Base-by-base conservation (phyloP, 2,113 vertebrate genomes). In the Monarcha castaneiventris region DNA sequence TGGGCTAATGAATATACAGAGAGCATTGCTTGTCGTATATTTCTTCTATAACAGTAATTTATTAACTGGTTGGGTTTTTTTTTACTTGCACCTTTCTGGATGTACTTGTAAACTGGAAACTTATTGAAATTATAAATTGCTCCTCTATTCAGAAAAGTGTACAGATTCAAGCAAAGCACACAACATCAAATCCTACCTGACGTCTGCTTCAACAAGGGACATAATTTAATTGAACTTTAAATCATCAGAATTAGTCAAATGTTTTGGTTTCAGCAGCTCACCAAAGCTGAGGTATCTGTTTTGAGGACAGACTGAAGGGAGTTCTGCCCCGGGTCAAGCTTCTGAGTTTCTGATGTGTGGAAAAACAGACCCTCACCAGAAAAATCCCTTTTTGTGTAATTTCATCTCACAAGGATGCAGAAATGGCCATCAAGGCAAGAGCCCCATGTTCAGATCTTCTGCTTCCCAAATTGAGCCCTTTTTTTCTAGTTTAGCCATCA, bases 1-100 rank as follows among this genome's bases (percentile, higher is more conserved):
- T 80, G n/a, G 54, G 25, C 66, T 96, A 96, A 95, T 97, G 94
- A 97, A 87, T 95, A 81, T 78, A 94, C 83, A 88, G 81, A 95
- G 89, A 93, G 67, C 56, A 85, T 52, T 76, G 77, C 86, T 94
- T 93, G 93, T 93, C 69, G 1, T 93, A 58, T 90, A 92, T 94
- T 92, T 77, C 73, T 91, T 82, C 87, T 92, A 75, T 91, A 92
- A 89, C 74, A 93, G 32, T 95, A 96, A 95, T 95, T 95, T 95
- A 96, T 96, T 89, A 94, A 90, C 78, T 87, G 84, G 20, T 9
- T 77, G 44, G 1, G 6, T 7, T n/a, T 56, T 85, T 56, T 19
- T 83, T 54, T 10, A 26, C 51, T 83, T 75, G 27, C 66, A 90
- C 73, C 59, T 76, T 84, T 93, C 82, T 86, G 54, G 30, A 63